A percentile compares a stretch with the other conserved stretches of the same genome.
These are phyloP conservation scores for Ptilonorhynchus violaceus DNA, from an alignment of 2,113 vertebrate genomes.

Conservation along the genomic window DNA sequence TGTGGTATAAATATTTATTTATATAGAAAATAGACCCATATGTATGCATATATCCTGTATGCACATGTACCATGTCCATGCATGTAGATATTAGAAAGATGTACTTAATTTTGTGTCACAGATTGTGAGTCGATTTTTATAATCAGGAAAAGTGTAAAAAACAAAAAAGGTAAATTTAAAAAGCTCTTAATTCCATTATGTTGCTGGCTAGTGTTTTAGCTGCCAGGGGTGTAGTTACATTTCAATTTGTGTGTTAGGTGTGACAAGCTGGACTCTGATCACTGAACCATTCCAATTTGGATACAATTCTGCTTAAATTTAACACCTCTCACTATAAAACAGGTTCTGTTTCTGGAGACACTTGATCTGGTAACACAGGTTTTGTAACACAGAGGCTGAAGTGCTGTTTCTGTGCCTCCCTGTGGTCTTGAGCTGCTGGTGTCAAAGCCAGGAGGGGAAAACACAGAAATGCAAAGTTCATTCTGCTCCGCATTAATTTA, in stretches of 20 bases:
- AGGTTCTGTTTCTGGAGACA: conserved; percentile 22
- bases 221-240: background rate
- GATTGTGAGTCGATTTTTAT: conserved; percentile 26
- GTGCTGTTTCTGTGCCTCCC: background rate
- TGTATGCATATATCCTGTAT: conserved; percentile 20
- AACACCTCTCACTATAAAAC: background rate
- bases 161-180: background rate
- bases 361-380: conserved; percentile 17
- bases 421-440: conserved; percentile 15
- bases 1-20: conserved; percentile 59
- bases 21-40: background rate
- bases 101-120: conserved; percentile 27
- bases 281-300: conserved; percentile 47
- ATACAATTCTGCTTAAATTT: background rate
- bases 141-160: background rate
- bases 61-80: background rate
- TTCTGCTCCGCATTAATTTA: background rate
- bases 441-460: background rate
- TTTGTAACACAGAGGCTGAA: conserved; percentile 1
- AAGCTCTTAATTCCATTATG: conserved; percentile 34
- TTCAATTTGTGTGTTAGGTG: conserved; percentile 42
- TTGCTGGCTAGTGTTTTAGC: conserved; percentile 49
- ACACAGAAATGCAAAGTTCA: background rate
- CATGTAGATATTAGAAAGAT: conserved; percentile 31
- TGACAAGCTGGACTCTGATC: conserved; percentile 34